These are phyloP conservation scores for Thymelicus sylvestris DNA, from an alignment of 2,888 invertebrate genomes.

Conservation along the genomic window DNA sequence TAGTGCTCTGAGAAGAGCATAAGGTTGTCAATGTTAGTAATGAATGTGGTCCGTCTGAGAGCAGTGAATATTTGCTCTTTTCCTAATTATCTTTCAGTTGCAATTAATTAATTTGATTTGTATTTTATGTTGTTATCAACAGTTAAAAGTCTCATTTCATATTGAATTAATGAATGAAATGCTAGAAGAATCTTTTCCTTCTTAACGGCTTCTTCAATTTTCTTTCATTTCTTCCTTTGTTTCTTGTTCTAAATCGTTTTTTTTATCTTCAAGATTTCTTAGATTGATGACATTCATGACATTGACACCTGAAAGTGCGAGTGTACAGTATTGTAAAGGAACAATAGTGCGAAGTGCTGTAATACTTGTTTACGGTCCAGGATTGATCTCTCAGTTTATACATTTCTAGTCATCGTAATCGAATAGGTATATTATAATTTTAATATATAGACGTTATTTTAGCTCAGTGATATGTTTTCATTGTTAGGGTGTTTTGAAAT, in stretches of 20 bases:
- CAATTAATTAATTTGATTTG: not conserved
- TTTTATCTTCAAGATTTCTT: not conserved
- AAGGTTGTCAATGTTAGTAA: conserved; percentile 53
- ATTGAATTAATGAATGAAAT: no score
- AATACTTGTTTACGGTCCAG: conserved; percentile 29
- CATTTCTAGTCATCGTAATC: conserved; percentile 78
- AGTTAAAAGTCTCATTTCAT: no score
- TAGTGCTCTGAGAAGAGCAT: conserved; percentile 75
- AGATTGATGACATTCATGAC: conserved; percentile 4
- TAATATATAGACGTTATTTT: conserved; percentile 54
- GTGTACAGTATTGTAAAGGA: conserved; percentile 28
- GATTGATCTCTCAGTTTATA: conserved; percentile 67
- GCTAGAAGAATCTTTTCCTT: no score
- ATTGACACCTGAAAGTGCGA: conserved; percentile 21
- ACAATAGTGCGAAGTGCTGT: conserved; percentile 37
- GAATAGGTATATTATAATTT: conserved; percentile 54
- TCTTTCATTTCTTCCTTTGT: not conserved
- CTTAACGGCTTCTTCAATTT: not conserved
- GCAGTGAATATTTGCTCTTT: conserved; percentile 9
- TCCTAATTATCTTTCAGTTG: not conserved
- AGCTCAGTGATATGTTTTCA: conserved; percentile 50
- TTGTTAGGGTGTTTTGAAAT: conserved; percentile 50
- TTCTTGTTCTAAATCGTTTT: not conserved
- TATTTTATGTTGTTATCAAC: no score
- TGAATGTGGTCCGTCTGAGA: conserved; percentile 15